Conservation (phyloP, 2,888 invertebrate genomes). For the Diaperis boleti region DNA sequence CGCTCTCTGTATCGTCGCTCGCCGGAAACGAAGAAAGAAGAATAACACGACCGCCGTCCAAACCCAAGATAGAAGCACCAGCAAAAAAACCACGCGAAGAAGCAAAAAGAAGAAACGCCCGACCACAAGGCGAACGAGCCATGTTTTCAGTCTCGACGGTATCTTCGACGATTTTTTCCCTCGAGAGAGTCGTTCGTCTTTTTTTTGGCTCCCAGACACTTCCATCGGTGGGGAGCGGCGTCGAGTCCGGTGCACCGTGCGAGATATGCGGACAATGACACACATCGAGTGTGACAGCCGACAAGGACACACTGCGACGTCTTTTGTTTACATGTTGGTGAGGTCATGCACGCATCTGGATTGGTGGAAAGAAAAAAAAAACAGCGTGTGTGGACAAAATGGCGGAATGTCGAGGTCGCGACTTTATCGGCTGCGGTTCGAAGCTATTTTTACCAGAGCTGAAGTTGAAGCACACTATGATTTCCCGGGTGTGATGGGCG, state of each 20-base stretch:
- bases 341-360: slow-evolving; percentile 26
- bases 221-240: neutral
- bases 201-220: slow-evolving; percentile 23
- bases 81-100: neutral
- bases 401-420: no score
- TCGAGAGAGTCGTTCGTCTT: slow-evolving; percentile 2
- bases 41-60: neutral
- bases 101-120: slow-evolving; percentile 15
- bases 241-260: neutral
- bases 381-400: neutral
- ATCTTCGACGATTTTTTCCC: slow-evolving; percentile 22
- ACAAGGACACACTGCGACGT: slow-evolving; percentile 18
- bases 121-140: slow-evolving; percentile 28
- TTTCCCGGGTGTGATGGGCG: no score
- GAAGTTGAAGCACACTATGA: no score
- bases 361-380: neutral
- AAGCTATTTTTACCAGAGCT: no score
- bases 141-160: slow-evolving; percentile 37
- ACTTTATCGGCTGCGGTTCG: no score
- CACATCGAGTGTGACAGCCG: slow-evolving; percentile 21
- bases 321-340: slow-evolving; percentile 7
- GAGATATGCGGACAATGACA: slow-evolving; percentile 12
- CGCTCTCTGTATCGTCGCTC: slow-evolving; percentile 34
- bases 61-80: no score
- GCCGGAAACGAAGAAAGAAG: slow-evolving; percentile 12